Conservation (phyloP, 2,888 invertebrate species). For the Agrotis ipsilon region DNA sequence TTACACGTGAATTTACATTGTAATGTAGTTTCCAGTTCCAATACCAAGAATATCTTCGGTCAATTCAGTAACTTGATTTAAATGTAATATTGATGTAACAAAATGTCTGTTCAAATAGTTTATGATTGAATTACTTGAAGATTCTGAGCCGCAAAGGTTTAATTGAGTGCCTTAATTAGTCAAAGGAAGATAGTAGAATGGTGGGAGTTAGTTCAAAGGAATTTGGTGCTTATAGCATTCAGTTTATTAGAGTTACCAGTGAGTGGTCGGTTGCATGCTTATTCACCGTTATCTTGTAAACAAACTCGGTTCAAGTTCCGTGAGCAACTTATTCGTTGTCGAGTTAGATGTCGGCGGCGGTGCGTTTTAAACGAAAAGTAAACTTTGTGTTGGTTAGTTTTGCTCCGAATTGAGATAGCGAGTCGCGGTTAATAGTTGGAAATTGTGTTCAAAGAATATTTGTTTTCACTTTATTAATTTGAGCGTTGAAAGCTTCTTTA, state of each 20-base stretch:
- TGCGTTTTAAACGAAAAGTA: slow-evolving; percentile 46
- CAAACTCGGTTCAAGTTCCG: slow-evolving; percentile 40
- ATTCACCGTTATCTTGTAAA: slow-evolving; percentile 40
- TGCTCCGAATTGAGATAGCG: slow-evolving; percentile 19
- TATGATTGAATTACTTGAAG: slow-evolving; percentile 65
- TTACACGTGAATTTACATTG: slow-evolving; percentile 55
- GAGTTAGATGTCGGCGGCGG: slow-evolving; percentile 36
- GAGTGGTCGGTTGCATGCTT: slow-evolving; percentile 30
- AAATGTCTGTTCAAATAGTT: slow-evolving; percentile 61
- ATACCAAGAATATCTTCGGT: slow-evolving; percentile 48
- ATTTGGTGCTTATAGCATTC: slow-evolving; percentile 43
- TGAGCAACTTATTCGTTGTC: slow-evolving; percentile 42
- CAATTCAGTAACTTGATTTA: slow-evolving; percentile 39
- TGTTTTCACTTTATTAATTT: background rate
- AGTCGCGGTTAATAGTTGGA: background rate
- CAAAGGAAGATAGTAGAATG: slow-evolving; percentile 72
- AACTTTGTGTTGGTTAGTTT: slow-evolving; percentile 35
- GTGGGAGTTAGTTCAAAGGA: slow-evolving; percentile 58
- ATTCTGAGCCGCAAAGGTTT: slow-evolving; percentile 63
- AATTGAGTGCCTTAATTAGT: slow-evolving; percentile 72
- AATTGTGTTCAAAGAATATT: slow-evolving; percentile 13
- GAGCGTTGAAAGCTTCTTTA: too few species aligned
- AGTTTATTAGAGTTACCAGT: slow-evolving; percentile 24
- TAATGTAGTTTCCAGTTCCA: slow-evolving; percentile 50
- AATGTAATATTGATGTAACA: slow-evolving; percentile 48